Conservation (phyloP, 30 jellyfish, hydroid and myxozoan genomes). For the Chrysaora quinquecirrha region DNA sequence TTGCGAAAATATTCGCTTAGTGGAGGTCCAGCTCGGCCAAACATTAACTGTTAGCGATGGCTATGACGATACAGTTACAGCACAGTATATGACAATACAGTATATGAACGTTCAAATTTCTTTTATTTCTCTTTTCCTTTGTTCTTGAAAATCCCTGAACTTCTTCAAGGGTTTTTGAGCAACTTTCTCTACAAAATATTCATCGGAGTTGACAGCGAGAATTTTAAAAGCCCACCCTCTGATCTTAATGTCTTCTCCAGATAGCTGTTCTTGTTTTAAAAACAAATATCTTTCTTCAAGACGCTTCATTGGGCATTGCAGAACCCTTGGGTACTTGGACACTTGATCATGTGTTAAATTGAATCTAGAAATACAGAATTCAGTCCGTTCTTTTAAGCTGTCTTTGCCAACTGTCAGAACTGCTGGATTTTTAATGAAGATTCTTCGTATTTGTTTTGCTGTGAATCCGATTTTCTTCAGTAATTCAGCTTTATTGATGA, state of each 20-base stretch:
- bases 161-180: slow-evolving; percentile 54
- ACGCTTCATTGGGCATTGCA: slow-evolving; percentile 31
- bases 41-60: too few species aligned
- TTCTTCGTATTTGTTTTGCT: slow-evolving; percentile 36
- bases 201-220: slow-evolving; percentile 55
- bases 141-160: slow-evolving; percentile 41
- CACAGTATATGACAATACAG: too few species aligned
- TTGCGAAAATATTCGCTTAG: too few species aligned
- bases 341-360: slow-evolving; percentile 18
- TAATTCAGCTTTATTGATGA: slow-evolving; percentile 12
- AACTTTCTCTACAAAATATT: slow-evolving; percentile 45
- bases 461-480: slow-evolving; percentile 20
- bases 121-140: neutral
- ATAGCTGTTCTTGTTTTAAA: slow-evolving; percentile 27
- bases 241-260: slow-evolving; percentile 41
- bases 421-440: slow-evolving; percentile 40
- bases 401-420: slow-evolving; percentile 37
- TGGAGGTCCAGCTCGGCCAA: too few species aligned
- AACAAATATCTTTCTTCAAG: slow-evolving; percentile 40
- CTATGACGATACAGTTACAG: too few species aligned
- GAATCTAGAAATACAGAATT: slow-evolving; percentile 27
- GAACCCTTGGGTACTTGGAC: slow-evolving; percentile 47
- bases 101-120: too few species aligned
- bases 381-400: slow-evolving; percentile 34
- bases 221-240: slow-evolving; percentile 66